Evolutionary conservation across 1,140 invertebrate genomes (phyloP).

Genomic region (Drosophila kohkoa): DNA sequence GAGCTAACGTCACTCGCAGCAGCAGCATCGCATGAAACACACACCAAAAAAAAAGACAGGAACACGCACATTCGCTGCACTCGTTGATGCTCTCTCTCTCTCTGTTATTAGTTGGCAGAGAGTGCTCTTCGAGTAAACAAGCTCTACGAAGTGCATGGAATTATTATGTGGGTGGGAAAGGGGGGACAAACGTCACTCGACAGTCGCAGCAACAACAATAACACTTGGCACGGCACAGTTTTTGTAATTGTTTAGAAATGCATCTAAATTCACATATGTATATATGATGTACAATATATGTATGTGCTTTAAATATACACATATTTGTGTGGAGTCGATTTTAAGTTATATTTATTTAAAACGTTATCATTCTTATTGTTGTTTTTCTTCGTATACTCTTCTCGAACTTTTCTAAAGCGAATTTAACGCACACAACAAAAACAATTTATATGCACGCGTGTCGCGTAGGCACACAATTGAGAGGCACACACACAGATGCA

Average conservation of each 20-base stretch:
- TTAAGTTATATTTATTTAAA: slow-evolving; percentile 29
- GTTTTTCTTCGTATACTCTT: slow-evolving; percentile 21
- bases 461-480: neutral
- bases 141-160: slow-evolving; percentile 44
- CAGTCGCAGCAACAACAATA: slow-evolving; percentile 34
- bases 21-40: slow-evolving; percentile 1
- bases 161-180: slow-evolving; percentile 34
- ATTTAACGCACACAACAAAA: slow-evolving; percentile 31
- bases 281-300: neutral
- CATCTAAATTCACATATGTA: slow-evolving; percentile 15
- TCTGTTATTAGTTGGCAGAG: neutral
- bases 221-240: slow-evolving; percentile 63
- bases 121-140: slow-evolving; percentile 36
- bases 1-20: slow-evolving; percentile 47
- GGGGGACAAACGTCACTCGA: slow-evolving; percentile 20
- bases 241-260: slow-evolving; percentile 49
- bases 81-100: slow-evolving; percentile 34
- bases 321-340: neutral
- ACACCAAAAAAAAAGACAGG: neutral
- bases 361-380: slow-evolving; percentile 26
- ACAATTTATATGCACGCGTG: slow-evolving; percentile 11
- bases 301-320: neutral
- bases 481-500: slow-evolving; percentile 11
- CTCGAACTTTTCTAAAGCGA: slow-evolving; percentile 33
- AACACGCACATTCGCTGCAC: slow-evolving; percentile 29